Evolutionary conservation across 2,797 vertebrate species (phyloP).

Genomic region (Tangara arthus): DNA sequence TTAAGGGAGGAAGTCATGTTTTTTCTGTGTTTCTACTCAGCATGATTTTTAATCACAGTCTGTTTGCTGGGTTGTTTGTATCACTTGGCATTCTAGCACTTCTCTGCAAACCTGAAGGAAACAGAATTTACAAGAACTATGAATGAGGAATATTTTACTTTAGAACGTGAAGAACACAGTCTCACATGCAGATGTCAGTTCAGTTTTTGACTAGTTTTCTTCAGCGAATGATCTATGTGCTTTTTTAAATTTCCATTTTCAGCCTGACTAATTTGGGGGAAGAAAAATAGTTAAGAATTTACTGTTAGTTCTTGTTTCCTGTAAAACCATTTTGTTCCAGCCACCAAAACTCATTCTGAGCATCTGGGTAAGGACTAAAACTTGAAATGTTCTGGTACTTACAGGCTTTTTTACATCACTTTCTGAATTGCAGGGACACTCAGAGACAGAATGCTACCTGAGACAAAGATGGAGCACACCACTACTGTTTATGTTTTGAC

Average conservation of each 20-base stretch:
- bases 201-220: background rate
- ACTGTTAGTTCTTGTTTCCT: background rate
- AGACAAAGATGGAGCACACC: background rate
- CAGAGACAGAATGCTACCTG: background rate
- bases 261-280: background rate
- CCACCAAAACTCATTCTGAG: background rate
- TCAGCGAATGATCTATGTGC: background rate
- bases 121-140: background rate
- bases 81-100: background rate
- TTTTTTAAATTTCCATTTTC: background rate
- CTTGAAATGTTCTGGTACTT: background rate
- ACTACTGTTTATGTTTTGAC: background rate
- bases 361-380: background rate
- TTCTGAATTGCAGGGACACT: background rate
- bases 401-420: background rate
- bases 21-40: background rate
- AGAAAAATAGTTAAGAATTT: background rate
- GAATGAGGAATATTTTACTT: background rate
- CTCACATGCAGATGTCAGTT: background rate
- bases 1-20: background rate
- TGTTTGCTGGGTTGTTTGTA: background rate
- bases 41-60: background rate
- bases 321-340: background rate
- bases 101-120: background rate
- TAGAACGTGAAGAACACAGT: background rate